Evolutionary conservation across 2,113 vertebrate species (phyloP).

Genomic region (Erinaceus europaeus): DNA sequence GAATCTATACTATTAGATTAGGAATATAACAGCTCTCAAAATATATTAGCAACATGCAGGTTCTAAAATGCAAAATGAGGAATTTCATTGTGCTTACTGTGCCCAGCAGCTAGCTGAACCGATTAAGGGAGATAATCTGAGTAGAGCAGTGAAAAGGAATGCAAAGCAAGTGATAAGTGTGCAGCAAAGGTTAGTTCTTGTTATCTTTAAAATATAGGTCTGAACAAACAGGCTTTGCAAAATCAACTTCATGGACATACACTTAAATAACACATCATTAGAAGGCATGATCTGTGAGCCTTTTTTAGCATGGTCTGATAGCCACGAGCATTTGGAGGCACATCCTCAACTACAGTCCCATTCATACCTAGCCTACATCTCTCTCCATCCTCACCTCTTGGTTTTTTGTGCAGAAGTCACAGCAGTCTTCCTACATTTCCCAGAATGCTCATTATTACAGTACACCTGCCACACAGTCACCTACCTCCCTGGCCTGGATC

Average conservation of each 20-base stretch:
- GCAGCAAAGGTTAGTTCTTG: background rate
- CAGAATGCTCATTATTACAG: too few species aligned
- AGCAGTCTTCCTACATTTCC: background rate
- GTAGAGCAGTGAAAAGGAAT: background rate
- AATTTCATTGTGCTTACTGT: too few species aligned
- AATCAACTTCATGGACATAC: background rate
- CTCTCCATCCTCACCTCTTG: background rate
- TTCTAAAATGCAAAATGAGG: background rate
- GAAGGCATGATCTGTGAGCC: background rate
- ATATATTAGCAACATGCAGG: background rate
- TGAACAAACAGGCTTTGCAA: background rate
- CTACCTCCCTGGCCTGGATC: too few species aligned
- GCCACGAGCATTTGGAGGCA: background rate
- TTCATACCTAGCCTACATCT: background rate
- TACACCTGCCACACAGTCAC: too few species aligned
- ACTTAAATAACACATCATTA: background rate
- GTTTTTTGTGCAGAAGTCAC: background rate
- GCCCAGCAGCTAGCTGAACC: background rate
- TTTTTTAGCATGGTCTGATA: background rate
- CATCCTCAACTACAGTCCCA: background rate
- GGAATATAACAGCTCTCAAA: background rate
- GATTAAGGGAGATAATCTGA: background rate
- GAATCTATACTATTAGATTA: background rate
- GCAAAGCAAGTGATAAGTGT: background rate
- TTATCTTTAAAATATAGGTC: background rate